phyloP scores from a whole-genome alignment of 2,113 vertebrate species.

The Protobothrops mucrosquamatus region DNA sequence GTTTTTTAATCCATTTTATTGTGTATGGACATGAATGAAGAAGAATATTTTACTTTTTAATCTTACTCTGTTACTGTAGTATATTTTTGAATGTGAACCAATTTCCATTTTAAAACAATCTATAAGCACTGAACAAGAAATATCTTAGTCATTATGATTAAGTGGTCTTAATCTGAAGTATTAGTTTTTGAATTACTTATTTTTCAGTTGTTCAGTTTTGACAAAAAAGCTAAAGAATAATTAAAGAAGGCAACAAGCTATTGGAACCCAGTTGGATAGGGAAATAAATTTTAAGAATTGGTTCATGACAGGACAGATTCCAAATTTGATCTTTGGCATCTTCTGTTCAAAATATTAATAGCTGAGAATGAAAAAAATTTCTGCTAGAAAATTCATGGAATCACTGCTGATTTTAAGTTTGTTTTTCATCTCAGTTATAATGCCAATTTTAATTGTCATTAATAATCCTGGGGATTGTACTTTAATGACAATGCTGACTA shows the following conservation, averaged over 20 bases:
- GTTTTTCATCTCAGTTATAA: neutral
- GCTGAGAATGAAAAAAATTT: neutral
- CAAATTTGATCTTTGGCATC: neutral
- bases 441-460: neutral
- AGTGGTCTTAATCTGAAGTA: neutral
- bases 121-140: neutral
- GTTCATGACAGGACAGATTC: neutral
- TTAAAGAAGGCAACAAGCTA: neutral
- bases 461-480: neutral
- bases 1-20: neutral
- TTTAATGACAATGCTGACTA: neutral
- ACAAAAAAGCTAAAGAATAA: neutral
- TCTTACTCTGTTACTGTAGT: neutral
- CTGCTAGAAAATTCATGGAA: neutral
- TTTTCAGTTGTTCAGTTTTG: neutral
- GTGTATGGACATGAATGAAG: neutral
- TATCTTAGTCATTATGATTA: neutral
- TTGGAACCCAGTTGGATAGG: neutral
- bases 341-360: neutral
- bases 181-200: neutral
- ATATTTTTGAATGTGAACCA: neutral
- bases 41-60: neutral
- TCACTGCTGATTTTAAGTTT: neutral
- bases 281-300: neutral
- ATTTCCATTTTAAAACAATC: neutral